phyloP scores from a whole-genome alignment of 30 jellyfish, hydroid and myxozoan species.

The Catostylus mosaicus region DNA sequence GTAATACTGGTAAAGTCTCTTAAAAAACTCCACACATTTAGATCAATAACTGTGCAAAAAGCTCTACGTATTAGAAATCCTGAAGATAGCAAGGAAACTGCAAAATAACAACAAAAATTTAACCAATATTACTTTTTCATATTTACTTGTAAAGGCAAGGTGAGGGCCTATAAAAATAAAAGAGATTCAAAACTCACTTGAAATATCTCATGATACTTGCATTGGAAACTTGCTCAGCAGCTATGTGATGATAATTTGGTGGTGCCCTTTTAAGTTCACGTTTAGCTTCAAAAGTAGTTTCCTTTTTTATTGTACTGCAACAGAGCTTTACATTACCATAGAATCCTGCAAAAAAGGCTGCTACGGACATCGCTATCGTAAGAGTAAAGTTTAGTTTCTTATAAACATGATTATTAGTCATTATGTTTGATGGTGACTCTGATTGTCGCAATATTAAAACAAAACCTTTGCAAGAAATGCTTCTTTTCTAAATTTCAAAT shows the following conservation, averaged over 20 bases:
- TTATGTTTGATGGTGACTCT: too few relatives aligned
- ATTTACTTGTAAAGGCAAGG: neutral
- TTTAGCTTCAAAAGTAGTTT: neutral
- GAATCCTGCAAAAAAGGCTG: conserved; percentile 50
- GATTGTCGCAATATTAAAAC: too few relatives aligned
- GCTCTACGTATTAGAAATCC: neutral
- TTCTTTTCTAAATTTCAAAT: too few relatives aligned
- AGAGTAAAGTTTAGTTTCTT: too few relatives aligned
- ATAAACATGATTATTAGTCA: too few relatives aligned
- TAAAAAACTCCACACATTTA: too few relatives aligned
- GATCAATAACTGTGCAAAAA: too few relatives aligned
- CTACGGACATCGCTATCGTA: too few relatives aligned
- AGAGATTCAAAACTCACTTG: conserved; percentile 11
- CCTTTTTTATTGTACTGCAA: neutral
- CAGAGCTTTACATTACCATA: neutral
- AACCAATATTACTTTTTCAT: neutral
- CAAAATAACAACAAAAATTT: too few relatives aligned
- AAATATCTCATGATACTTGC: conserved; percentile 25
- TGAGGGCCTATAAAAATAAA: neutral
- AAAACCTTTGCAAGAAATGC: too few relatives aligned
- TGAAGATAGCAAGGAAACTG: neutral
- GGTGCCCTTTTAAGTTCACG: neutral
- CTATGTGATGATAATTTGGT: neutral
- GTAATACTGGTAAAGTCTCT: too few relatives aligned
- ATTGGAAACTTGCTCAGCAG: conserved; percentile 38